Conservation (phyloP, 2,797 vertebrate species). For the Ataeniobius toweri region DNA sequence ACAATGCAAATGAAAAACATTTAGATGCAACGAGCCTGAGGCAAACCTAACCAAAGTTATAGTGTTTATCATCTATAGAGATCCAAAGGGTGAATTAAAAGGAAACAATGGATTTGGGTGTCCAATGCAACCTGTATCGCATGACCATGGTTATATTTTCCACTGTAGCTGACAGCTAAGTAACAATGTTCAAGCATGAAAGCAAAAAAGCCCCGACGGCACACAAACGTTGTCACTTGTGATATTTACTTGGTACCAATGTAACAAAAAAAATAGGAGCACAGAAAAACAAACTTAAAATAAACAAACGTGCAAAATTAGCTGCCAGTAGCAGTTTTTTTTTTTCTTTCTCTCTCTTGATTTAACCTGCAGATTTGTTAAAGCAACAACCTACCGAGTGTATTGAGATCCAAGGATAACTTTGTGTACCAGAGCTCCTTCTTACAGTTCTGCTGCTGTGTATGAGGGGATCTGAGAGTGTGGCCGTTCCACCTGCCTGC, state of each 20-base stretch:
- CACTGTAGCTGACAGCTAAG: slow-evolving; percentile 44
- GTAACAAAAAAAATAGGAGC: neutral
- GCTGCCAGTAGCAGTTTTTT: neutral
- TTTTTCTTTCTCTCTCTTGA: neutral
- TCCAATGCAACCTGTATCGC: slow-evolving; percentile 61
- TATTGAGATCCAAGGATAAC: neutral
- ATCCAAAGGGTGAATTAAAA: slow-evolving; percentile 32
- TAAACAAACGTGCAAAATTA: neutral
- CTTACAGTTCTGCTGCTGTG: slow-evolving; percentile 75
- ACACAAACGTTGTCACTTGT: slow-evolving; percentile 1
- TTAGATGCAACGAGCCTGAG: neutral
- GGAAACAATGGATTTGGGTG: slow-evolving; percentile 55
- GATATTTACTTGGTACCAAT: neutral
- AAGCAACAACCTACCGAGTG: neutral
- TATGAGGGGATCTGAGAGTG: slow-evolving; percentile 51
- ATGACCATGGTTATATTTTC: slow-evolving; percentile 68
- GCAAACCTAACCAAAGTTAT: slow-evolving; percentile 11
- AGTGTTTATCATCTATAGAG: slow-evolving; percentile 17
- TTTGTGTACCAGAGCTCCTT: slow-evolving; percentile 44
- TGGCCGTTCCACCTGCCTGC: slow-evolving; percentile 80
- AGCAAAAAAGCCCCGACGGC: slow-evolving; percentile 11
- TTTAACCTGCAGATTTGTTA: neutral
- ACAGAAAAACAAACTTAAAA: neutral
- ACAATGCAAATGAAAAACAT: neutral
- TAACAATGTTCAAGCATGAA: slow-evolving; percentile 22